These are phyloP conservation scores for Formica exsecta DNA, from an alignment of 1,140 invertebrate species.

Conservation along the genomic window DNA sequence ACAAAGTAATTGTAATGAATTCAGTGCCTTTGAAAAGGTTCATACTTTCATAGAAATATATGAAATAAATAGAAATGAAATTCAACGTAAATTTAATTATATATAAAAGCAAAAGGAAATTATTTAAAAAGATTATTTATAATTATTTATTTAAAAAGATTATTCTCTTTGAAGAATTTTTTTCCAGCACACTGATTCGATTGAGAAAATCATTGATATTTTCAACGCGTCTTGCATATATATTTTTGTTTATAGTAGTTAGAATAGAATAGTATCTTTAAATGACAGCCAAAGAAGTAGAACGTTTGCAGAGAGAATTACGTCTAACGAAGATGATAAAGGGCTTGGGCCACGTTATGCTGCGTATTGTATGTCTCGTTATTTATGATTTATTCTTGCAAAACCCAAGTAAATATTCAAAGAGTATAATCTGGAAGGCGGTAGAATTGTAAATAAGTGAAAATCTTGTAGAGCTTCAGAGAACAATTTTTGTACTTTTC, in stretches of 20 bases:
- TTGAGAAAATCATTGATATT: neutral
- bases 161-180: neutral
- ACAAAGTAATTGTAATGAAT: neutral
- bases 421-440: neutral
- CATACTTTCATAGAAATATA: neutral
- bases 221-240: neutral
- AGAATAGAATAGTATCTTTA: neutral
- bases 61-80: neutral
- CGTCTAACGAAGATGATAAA: neutral
- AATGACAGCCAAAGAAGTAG: neutral
- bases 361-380: neutral
- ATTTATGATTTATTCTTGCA: neutral
- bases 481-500: neutral
- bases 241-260: neutral
- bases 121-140: neutral
- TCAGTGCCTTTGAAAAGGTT: neutral
- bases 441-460: neutral
- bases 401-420: neutral
- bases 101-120: neutral
- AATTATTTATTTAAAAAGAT: neutral
- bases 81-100: neutral
- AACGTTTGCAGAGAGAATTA: neutral
- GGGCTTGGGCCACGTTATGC: neutral
- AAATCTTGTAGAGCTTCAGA: neutral
- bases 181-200: neutral